Evolutionary conservation across 1,140 invertebrate species (phyloP), one percentile per base, ranked within the genome.

Genomic region (Papilio polytes): DNA sequence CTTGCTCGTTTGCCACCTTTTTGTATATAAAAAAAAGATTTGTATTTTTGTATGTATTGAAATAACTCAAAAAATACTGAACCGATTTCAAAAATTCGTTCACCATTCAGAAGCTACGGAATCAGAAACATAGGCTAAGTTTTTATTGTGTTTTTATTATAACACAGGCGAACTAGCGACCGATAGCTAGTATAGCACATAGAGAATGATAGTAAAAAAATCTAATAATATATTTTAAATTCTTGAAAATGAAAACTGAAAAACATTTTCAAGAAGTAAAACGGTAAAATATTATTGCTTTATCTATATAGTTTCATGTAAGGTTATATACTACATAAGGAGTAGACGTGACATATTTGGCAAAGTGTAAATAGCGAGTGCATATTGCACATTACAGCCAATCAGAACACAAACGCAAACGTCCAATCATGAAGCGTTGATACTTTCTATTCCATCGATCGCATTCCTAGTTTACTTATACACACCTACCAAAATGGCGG

Each of bases 401-500:
- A 78, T 78, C 53, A 44, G 56, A 36, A 44, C 18, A 15, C 77
- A 20, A 63, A 78, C 36, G 7, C n/a, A 78, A 78, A 78, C 77
- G 31, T 63, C 77, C 77, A 78, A 78, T 78, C 36, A 44, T 63
- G 53, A 44, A 63, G 53, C 77, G 76, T 59, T 59, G 44, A 78
- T 41, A 78, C 77, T 78, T 78, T 78, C 77, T 78, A 78, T 78
- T 78, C 77, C n/a, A 78, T 78, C 31, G 77, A 59, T 78, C 31
- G 22, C 77, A 78, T 78, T 78, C 77, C 31, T 41, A 63, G 77
- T 78, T 78, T 78, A 18, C 77, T 78, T 78, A 63, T 44, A 78
- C 77, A 78, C 77, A 78, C 77, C 77, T 78, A 22, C 56, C 20
- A 78, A 78, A 78, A 78, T 78, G 77, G 77, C 77, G 77, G 77